A percentile compares a stretch with the other conserved stretches of the same genome.
phyloP scores from a whole-genome alignment of 2,113 vertebrate genomes.

The Rhinopithecus roxellana region DNA sequence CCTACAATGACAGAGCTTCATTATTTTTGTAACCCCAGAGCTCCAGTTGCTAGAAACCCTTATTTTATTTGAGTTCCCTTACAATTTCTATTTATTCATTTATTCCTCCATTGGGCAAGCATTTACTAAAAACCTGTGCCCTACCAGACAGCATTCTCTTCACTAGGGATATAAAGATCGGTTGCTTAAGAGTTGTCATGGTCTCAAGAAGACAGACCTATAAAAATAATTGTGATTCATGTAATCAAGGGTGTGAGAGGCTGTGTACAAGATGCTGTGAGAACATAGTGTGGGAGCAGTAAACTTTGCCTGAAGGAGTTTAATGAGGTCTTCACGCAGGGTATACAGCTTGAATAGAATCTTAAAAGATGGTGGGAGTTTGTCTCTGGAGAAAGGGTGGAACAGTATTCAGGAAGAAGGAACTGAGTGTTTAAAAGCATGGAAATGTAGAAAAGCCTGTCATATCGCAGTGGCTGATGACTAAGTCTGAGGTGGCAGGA shows the following conservation, averaged over 20 bases:
- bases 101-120: background rate
- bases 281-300: background rate
- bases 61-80: background rate
- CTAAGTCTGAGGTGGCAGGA: background rate
- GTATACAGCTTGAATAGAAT: background rate
- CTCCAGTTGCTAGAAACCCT: background rate
- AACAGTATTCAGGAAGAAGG: background rate
- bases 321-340: background rate
- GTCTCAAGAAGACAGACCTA: background rate
- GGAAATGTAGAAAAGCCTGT: background rate
- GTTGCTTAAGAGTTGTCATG: background rate
- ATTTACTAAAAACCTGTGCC: background rate
- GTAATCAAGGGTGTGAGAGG: background rate
- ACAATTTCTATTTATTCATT: background rate
- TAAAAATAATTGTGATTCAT: background rate
- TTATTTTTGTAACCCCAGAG: background rate
- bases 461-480: background rate
- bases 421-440: background rate
- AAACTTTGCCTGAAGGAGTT: background rate
- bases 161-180: background rate
- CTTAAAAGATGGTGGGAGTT: background rate
- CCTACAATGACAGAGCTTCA: background rate
- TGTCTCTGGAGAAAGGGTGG: background rate
- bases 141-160: background rate
- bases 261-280: background rate